A percentile compares a stretch with the other conserved stretches of the same genome.
Evolutionary conservation across 2,113 vertebrate genomes (phyloP).

Genomic region (Caranx ignobilis): DNA sequence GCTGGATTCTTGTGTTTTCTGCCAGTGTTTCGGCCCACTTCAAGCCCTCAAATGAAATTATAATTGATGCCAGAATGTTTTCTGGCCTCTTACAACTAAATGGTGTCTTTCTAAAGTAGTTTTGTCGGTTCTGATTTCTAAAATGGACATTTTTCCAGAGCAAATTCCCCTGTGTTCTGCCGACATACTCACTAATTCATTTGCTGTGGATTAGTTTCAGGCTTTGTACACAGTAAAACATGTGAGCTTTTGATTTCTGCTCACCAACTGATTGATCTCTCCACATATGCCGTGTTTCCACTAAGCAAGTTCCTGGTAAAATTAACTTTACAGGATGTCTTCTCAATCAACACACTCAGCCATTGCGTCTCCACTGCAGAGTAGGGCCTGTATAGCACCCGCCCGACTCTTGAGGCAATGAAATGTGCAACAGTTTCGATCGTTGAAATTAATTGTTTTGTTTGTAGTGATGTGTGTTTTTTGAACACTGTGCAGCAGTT

Average conservation of each 20-base stretch:
- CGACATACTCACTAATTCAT: neutral
- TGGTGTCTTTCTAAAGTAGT: neutral
- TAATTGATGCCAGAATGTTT: slow-evolving; percentile 2
- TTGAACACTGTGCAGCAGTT: no score
- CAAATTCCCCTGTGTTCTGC: neutral
- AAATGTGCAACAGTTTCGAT: no score
- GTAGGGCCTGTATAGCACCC: no score
- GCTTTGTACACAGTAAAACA: neutral
- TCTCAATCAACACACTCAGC: no score
- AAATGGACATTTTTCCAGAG: neutral
- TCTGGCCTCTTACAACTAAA: neutral
- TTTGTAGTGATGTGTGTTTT: no score
- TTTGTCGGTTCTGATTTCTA: neutral
- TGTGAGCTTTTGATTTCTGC: neutral
- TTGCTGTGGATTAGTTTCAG: neutral
- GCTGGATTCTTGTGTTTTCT: slow-evolving; percentile 8
- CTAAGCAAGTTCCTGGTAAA: no score
- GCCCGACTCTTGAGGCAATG: no score
- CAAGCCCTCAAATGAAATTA: neutral
- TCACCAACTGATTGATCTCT: neutral
- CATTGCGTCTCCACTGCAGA: no score
- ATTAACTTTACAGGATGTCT: no score
- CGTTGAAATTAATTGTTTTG: no score
- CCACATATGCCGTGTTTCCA: no score
- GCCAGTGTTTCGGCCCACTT: neutral